A percentile compares a stretch with the other conserved stretches of the same genome.
Evolutionary conservation across 2,797 vertebrate species (phyloP).

Genomic region (Picus viridis): DNA sequence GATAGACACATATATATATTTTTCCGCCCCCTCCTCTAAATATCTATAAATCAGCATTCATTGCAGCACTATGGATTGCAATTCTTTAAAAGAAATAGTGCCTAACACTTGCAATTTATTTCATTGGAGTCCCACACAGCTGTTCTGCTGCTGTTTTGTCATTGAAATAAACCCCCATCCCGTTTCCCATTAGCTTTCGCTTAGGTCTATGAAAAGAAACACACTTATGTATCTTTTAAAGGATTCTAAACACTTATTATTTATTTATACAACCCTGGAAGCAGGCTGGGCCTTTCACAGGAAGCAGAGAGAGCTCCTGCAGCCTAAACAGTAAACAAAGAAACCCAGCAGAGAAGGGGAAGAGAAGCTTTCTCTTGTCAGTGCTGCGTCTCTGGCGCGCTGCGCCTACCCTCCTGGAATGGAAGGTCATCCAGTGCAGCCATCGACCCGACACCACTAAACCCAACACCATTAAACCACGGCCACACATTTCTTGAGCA

Average conservation of each 20-base stretch:
- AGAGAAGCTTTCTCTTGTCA: not conserved
- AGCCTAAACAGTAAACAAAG: slow-evolving; percentile 1
- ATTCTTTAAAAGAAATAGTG: slow-evolving; percentile 65
- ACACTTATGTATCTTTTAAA: slow-evolving; percentile 63
- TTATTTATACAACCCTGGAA: slow-evolving; percentile 54
- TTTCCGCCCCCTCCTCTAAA: not conserved
- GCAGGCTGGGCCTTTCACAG: not conserved
- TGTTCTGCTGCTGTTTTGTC: slow-evolving; percentile 56
- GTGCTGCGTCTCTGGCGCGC: not conserved
- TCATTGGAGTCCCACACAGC: slow-evolving; percentile 50
- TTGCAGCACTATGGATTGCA: slow-evolving; percentile 53
- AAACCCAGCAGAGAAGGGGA: not conserved
- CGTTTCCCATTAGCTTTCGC: slow-evolving; percentile 64
- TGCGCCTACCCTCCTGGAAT: not conserved
- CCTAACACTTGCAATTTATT: slow-evolving; percentile 36
- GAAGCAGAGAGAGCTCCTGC: not conserved
- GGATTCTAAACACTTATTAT: slow-evolving; percentile 61
- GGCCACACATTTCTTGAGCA: too few species aligned
- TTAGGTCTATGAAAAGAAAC: slow-evolving; percentile 70
- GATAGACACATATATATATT: not conserved
- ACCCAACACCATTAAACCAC: too few species aligned
- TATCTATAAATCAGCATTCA: slow-evolving; percentile 70
- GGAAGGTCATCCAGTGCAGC: too few species aligned
- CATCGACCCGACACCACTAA: too few species aligned
- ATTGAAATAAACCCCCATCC: slow-evolving; percentile 56